Percentiles rank a stretch among this genome's conserved stretches.
These are phyloP conservation scores for Ranitomeya imitator DNA, from an alignment of 2,113 vertebrate species.

Conservation along the genomic window DNA sequence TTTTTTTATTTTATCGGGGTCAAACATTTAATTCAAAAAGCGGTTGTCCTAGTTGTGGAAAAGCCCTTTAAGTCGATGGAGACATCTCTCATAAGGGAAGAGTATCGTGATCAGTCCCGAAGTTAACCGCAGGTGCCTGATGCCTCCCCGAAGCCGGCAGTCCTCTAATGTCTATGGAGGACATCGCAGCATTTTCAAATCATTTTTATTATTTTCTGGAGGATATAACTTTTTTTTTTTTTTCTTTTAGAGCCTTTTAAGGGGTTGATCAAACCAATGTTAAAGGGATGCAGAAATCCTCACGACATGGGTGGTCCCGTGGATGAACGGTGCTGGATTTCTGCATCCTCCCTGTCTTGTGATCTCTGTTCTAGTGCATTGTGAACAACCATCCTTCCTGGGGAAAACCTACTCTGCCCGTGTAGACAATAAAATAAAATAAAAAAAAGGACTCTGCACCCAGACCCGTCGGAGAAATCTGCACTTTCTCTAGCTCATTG, in stretches of 20 bases:
- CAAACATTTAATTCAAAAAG: no score
- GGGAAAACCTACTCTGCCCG: background rate
- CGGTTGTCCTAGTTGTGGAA: no score
- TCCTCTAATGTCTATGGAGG: no score
- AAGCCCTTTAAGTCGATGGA: no score
- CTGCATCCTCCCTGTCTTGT: constrained; percentile 82
- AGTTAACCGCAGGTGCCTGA: no score
- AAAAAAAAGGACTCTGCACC: background rate
- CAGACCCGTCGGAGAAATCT: background rate
- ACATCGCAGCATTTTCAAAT: background rate
- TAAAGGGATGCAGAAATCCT: constrained; percentile 81
- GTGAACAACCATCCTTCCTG: constrained; percentile 82
- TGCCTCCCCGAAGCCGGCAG: no score
- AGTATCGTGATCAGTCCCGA: no score
- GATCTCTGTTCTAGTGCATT: constrained; percentile 77
- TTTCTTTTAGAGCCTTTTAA: constrained; percentile 62
- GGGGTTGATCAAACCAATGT: constrained; percentile 80
- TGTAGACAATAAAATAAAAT: background rate
- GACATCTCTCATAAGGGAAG: no score
- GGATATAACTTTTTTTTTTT: background rate
- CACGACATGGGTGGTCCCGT: constrained; percentile 63
- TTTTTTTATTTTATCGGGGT: no score
- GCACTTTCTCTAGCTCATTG: background rate
- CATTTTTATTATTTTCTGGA: background rate
- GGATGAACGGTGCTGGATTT: constrained; percentile 76